Evolutionary conservation across 2,888 invertebrate genomes (phyloP).

Genomic region (Harpagoxenus sublaevis): DNA sequence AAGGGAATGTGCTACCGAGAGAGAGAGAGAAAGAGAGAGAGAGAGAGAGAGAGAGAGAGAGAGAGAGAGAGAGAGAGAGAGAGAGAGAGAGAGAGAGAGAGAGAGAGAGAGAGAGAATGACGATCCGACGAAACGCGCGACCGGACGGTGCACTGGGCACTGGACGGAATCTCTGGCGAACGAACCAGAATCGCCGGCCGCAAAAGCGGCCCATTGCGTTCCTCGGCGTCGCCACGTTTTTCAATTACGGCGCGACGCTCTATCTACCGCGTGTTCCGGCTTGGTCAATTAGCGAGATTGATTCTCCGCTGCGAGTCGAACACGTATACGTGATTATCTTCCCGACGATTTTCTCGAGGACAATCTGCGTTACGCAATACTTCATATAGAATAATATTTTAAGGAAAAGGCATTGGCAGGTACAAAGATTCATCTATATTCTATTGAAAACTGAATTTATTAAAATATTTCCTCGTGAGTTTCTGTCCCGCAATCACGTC

Average conservation of each 20-base stretch:
- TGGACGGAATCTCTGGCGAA: constrained; percentile 67
- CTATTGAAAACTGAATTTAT: background rate
- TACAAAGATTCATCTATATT: background rate
- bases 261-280: constrained; percentile 50
- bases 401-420: background rate
- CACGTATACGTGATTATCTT: constrained; percentile 40
- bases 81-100: constrained; percentile 18
- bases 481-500: too few relatives aligned
- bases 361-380: constrained; percentile 21
- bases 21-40: background rate
- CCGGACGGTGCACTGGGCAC: constrained; percentile 4
- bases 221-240: constrained; percentile 54
- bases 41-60: too few relatives aligned
- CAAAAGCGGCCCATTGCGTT: constrained; percentile 36
- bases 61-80: background rate
- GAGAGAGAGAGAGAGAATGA: constrained; percentile 11
- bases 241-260: constrained; percentile 64
- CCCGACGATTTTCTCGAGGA: constrained; percentile 18
- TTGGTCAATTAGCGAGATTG: constrained; percentile 55
- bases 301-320: constrained; percentile 43
- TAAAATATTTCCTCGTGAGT: background rate
- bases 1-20: constrained; percentile 57
- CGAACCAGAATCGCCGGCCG: constrained; percentile 50
- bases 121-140: constrained; percentile 17
- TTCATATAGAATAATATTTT: background rate